Percentiles rank a stretch among this genome's conserved stretches.
Conservation (phyloP, 1,140 invertebrate species). For the Coboldia fuscipes region DNA sequence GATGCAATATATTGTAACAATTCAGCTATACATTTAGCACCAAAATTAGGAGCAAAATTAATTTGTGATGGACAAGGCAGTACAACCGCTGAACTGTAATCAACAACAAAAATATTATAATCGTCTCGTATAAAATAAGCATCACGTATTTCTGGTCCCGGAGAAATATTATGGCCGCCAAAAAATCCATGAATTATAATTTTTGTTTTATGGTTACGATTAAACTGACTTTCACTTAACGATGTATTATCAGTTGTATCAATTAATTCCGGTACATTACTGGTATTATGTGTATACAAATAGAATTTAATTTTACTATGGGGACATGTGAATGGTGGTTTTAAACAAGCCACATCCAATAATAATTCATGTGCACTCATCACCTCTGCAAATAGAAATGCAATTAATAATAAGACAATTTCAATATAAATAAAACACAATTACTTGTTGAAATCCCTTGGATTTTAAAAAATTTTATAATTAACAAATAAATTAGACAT, state of each 20-base stretch:
- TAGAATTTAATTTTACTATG: constrained; percentile 63
- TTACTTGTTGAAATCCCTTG: no score
- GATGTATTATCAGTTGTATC: constrained; percentile 44
- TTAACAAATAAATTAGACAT: no score
- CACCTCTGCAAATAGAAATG: no score
- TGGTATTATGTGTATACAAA: constrained; percentile 59
- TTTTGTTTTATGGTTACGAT: constrained; percentile 50
- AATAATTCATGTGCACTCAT: no score
- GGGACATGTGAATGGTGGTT: constrained; percentile 53
- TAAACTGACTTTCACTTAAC: constrained; percentile 45
- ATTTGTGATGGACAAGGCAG: constrained; percentile 63
- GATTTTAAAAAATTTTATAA: no score
- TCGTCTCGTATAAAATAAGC: constrained; percentile 58
- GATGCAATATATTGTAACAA: constrained; percentile 51
- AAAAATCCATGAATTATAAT: constrained; percentile 67
- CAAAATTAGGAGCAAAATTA: constrained; percentile 64
- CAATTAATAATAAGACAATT: no score
- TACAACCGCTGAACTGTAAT: constrained; percentile 53
- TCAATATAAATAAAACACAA: no score
- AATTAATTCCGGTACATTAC: constrained; percentile 44
- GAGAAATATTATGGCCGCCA: constrained; percentile 50
- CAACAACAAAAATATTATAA: constrained; percentile 73
- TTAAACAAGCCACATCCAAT: no score
- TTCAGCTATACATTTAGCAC: constrained; percentile 58
- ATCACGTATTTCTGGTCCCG: constrained; percentile 57